These are phyloP conservation scores for Watsonalla cultraria DNA, from an alignment of 2,888 invertebrate genomes.

Conservation along the genomic window DNA sequence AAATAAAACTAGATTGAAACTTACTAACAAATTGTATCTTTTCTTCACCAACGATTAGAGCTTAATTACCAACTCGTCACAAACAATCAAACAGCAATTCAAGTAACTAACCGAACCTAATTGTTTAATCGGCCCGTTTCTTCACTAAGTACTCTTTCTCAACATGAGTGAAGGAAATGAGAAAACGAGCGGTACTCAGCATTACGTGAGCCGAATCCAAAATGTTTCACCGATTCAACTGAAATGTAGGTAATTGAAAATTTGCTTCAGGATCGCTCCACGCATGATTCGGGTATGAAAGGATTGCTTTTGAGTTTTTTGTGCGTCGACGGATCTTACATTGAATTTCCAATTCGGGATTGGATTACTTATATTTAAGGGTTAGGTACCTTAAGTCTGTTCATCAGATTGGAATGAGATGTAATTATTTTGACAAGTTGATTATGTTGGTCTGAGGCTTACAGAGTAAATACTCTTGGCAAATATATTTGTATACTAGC, in stretches of 20 bases:
- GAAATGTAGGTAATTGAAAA: slow-evolving; percentile 6
- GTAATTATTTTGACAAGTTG: no score
- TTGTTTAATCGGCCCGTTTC: slow-evolving; percentile 21
- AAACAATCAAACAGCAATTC: slow-evolving; percentile 21
- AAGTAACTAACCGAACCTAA: slow-evolving; percentile 21
- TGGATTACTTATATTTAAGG: neutral
- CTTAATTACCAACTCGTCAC: neutral
- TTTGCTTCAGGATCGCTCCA: slow-evolving; percentile 1
- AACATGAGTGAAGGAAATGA: slow-evolving; percentile 17
- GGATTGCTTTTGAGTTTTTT: neutral
- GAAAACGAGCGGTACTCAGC: slow-evolving; percentile 14
- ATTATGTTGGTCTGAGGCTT: no score
- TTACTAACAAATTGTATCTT: no score
- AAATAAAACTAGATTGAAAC: no score
- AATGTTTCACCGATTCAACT: slow-evolving; percentile 6
- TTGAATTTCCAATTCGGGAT: neutral
- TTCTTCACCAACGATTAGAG: no score
- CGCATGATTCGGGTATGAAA: slow-evolving; percentile 2
- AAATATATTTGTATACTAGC: no score
- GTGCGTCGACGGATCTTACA: neutral
- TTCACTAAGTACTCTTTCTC: slow-evolving; percentile 6
- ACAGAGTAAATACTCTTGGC: no score
- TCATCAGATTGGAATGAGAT: no score
- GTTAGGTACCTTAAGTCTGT: no score
- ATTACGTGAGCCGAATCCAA: slow-evolving; percentile 17